Evolutionary conservation across 2,888 invertebrate species (phyloP).

Genomic region (Pollenia griseotomentosa): DNA sequence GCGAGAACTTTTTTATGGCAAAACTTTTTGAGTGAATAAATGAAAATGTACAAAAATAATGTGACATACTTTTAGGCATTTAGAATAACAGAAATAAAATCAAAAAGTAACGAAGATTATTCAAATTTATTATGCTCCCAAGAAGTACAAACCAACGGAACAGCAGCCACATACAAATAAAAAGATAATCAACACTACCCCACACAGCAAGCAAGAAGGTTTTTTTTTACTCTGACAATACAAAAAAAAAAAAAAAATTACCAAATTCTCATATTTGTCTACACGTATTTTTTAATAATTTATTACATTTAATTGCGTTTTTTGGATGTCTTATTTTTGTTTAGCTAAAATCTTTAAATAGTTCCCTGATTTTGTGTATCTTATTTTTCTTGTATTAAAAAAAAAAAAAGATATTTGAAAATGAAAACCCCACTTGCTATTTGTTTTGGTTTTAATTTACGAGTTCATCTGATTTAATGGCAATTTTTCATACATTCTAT

Average conservation of each 20-base stretch:
- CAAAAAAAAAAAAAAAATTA: not conserved
- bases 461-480: constrained; percentile 36
- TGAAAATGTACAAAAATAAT: constrained; percentile 46
- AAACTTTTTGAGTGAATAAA: constrained; percentile 21
- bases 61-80: constrained; percentile 70
- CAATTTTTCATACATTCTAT: constrained; percentile 38
- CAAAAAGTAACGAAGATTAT: not conserved
- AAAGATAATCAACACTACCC: not conserved
- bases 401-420: not conserved
- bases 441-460: constrained; percentile 11
- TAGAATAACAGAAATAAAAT: not conserved
- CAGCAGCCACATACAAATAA: not conserved
- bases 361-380: not conserved
- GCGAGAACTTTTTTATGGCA: constrained; percentile 47
- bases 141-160: no score
- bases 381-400: not conserved
- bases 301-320: constrained; percentile 24
- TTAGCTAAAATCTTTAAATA: not conserved
- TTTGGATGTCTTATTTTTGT: not conserved
- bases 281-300: not conserved
- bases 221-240: not conserved
- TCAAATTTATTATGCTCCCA: not conserved
- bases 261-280: no score
- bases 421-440: constrained; percentile 5
- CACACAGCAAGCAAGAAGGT: not conserved